Evolutionary conservation across 2,797 vertebrate genomes (phyloP).

Genomic region (Pseudomugil gertrudae): DNA sequence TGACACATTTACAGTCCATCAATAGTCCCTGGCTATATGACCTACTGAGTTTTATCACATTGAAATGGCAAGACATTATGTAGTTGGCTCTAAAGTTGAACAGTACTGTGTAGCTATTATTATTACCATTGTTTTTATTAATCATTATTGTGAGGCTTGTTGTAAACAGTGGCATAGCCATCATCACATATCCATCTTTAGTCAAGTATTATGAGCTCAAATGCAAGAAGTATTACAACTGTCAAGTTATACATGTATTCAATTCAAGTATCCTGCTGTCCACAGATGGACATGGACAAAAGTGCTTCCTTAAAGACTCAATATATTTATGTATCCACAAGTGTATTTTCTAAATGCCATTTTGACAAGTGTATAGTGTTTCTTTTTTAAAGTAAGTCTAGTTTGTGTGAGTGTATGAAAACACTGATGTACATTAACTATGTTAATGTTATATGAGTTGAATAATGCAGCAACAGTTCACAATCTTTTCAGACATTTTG

Average conservation of each 20-base stretch:
- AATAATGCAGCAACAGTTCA: constrained; percentile 43
- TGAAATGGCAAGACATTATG: constrained; percentile 72
- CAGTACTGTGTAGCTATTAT: constrained; percentile 61
- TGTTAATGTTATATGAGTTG: constrained; percentile 36
- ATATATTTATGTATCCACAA: constrained; percentile 20
- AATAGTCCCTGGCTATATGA: constrained; percentile 50
- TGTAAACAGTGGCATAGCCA: constrained; percentile 74
- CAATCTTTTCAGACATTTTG: constrained; percentile 46
- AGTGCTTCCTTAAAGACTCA: constrained; percentile 44
- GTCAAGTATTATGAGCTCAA: constrained; percentile 47
- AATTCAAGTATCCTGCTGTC: constrained; percentile 60
- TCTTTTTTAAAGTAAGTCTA: constrained; percentile 35
- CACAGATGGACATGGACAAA: constrained; percentile 39
- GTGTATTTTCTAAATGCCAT: constrained; percentile 41
- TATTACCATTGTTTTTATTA: constrained; percentile 38
- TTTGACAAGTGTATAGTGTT: constrained; percentile 57
- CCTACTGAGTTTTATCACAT: constrained; percentile 60
- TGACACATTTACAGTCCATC: constrained; percentile 31
- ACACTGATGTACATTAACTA: constrained; percentile 34
- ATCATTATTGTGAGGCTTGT: constrained; percentile 51
- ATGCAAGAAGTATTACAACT: constrained; percentile 38
- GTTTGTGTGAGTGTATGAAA: constrained; percentile 35
- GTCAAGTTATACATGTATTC: constrained; percentile 48
- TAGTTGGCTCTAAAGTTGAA: constrained; percentile 64
- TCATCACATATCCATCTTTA: constrained; percentile 40